Base-by-base conservation (phyloP, 1,140 invertebrate species). In the Scaptomyza graminum region DNA sequence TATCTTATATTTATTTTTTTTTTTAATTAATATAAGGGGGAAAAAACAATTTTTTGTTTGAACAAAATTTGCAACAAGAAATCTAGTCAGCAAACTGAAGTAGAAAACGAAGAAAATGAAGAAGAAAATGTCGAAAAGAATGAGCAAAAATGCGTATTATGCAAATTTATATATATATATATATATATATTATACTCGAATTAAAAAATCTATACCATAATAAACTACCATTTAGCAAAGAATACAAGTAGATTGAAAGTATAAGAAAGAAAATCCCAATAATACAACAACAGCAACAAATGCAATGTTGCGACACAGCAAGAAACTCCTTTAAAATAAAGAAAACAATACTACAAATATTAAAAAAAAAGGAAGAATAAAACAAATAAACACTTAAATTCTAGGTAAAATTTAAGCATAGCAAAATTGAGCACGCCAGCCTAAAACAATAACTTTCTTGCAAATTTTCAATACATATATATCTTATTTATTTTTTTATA, bases 51-150 rank as follows among this genome's bases (percentile, higher is more conserved):
- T 82, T 80, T 76, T 77, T 87, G 79, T 81, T 82, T 81, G 79
- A 82, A 81, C 79, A 82, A 82, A 87, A 85, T 87, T 85, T 74
- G 82, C 82, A 85, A 85, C 82, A 85, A 87, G 70, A 85, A 85
- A 78, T 85, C 82, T 85, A 85, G 82, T 85, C 82, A 85, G 82
- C 76, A 79, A 74, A 61, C 25, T 56, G 76, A 83, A 74, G 49
- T 16, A 56, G 57, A 51, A 47, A 49, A 60, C 54, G 31, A 18
- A 49, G 59, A 49, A 61, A 46, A 15, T 47, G n/a, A 16, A 44
- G 2, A 22, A 31, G 16, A 11, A 47, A 34, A 31, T 9, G 3
- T 37, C 31, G 41, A 39, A 46, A 52, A 56, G 51, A 51, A 43
- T 57, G 25, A 51, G 15, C 11, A 47, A 72, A 62, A 54, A 62